These are phyloP conservation scores for Oceanodroma leucorhoa DNA, from an alignment of 2,797 vertebrate species.

Conservation along the genomic window DNA sequence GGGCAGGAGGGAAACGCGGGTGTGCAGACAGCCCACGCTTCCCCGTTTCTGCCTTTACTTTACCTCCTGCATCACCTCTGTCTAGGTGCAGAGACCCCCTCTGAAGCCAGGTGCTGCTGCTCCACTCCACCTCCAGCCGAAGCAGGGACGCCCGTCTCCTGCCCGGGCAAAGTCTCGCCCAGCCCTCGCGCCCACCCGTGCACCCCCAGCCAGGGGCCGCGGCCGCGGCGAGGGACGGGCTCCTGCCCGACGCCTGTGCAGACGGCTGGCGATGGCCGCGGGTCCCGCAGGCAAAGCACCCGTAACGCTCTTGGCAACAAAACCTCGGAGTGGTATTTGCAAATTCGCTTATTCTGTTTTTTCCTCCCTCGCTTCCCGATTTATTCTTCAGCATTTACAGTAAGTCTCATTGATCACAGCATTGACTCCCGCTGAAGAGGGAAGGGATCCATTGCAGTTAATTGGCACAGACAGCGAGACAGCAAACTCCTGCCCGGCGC, in stretches of 20 bases:
- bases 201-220: not conserved
- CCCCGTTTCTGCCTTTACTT: not conserved
- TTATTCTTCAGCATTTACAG: not conserved
- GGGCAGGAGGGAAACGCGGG: rapidly evolving
- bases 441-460: not conserved
- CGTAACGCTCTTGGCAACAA: not conserved
- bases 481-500: not conserved
- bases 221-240: not conserved
- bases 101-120: not conserved
- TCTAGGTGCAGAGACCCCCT: not conserved
- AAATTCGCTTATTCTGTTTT: not conserved
- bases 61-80: not conserved
- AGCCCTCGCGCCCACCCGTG: not conserved
- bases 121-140: not conserved
- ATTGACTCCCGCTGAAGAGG: not conserved
- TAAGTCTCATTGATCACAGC: not conserved
- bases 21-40: rapidly evolving
- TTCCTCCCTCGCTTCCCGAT: not conserved
- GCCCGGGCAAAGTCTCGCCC: not conserved
- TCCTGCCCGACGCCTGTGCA: not conserved
- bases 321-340: not conserved
- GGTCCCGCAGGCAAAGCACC: not conserved
- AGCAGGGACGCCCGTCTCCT: not conserved
- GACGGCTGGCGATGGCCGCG: too few relatives aligned
- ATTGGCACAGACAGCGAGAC: not conserved